phyloP scores from a whole-genome alignment of 2,113 vertebrate genomes.

The Paralichthys olivaceus region DNA sequence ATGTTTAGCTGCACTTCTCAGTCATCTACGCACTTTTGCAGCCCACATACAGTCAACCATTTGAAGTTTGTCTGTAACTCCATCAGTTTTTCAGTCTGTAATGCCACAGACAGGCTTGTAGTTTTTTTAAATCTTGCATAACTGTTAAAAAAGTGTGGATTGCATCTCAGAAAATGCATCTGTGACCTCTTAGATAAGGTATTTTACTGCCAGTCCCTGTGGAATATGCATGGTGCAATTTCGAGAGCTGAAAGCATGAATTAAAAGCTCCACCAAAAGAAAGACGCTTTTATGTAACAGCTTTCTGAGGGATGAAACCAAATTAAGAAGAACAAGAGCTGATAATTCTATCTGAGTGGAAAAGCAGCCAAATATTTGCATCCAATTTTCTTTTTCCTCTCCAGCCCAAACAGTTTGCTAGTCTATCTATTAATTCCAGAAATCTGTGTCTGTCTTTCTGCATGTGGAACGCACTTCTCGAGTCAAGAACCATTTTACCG shows the following conservation, averaged over 20 bases:
- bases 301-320: not conserved
- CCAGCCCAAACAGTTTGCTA: too few relatives aligned
- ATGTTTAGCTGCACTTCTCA: not conserved
- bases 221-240: too few relatives aligned
- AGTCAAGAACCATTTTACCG: too few relatives aligned
- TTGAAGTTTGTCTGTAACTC: not conserved
- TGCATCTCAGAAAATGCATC: not conserved
- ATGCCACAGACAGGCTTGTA: not conserved
- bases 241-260: not conserved
- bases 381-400: too few relatives aligned
- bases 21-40: conserved; percentile 29
- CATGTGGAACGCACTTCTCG: too few relatives aligned
- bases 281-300: not conserved
- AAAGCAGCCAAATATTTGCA: too few relatives aligned
- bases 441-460: too few relatives aligned
- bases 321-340: not conserved
- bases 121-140: not conserved
- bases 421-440: too few relatives aligned
- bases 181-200: not conserved
- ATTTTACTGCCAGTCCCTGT: not conserved
- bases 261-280: not conserved
- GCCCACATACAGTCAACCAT: not conserved
- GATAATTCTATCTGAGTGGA: too few relatives aligned
- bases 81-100: not conserved
- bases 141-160: not conserved